Evolutionary conservation across 2,113 vertebrate species (phyloP).

Genomic region (Vulpes lagopus): DNA sequence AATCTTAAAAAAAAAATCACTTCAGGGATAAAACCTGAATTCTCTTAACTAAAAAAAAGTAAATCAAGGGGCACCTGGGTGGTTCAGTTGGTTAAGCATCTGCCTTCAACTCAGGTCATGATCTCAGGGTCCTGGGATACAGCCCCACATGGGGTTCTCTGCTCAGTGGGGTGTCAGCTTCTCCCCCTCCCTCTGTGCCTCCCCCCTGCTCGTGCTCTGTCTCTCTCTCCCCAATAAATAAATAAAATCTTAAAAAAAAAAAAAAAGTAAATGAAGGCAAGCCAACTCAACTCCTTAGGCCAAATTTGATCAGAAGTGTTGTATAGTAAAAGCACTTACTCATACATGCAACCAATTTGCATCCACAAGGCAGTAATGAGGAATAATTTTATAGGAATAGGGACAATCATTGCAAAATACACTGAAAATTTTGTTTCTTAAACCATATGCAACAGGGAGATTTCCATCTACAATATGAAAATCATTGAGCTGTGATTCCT

Average conservation of each 20-base stretch:
- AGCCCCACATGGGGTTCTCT: too few species aligned
- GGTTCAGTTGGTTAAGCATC: too few species aligned
- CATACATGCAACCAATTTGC: neutral
- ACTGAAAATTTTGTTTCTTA: neutral
- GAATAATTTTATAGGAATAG: neutral
- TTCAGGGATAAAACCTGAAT: neutral
- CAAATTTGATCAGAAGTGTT: neutral
- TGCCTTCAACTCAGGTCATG: too few species aligned
- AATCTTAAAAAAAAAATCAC: too few species aligned
- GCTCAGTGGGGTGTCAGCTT: too few species aligned
- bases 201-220: too few species aligned
- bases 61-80: too few species aligned
- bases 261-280: neutral
- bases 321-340: neutral
- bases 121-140: too few species aligned
- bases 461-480: neutral
- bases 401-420: neutral
- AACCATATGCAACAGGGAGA: neutral
- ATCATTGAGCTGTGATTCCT: neutral
- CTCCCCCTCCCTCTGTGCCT: too few species aligned
- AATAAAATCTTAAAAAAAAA: too few species aligned
- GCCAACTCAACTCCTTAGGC: neutral
- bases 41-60: neutral
- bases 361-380: neutral
- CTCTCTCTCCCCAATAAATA: too few species aligned